Evolutionary conservation across 2,113 vertebrate species (phyloP), one percentile per base, ranked within the genome.

Genomic region (Phycodurus eques): DNA sequence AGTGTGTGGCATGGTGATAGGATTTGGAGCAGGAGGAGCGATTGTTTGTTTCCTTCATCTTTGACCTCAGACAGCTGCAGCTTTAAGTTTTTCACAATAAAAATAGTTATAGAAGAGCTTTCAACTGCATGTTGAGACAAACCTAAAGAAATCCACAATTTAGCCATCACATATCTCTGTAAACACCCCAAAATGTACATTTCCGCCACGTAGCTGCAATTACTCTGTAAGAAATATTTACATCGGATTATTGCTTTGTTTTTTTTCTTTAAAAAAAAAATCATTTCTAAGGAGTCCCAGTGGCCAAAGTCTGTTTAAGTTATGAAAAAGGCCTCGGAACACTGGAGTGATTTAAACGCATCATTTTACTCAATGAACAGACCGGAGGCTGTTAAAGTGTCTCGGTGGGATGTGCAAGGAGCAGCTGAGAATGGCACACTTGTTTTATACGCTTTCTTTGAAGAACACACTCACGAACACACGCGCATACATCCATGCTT

Each of bases 41-140:
- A 85, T 87, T 89, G 88, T 90, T 81, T 79, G 67, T 76, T n/a
- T 72, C 71, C 80, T 84, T 88, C 85, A 86, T 88, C 82, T 90
- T 79, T 89, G 90, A 90, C 88, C 87, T 82, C 67, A 62, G 76
- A 78, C 71, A 43, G 66, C 75, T 15, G 77, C 77, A 1, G 69
- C 77, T 83, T 80, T 70, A 70, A 43, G 35, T 59, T n/a, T 10
- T 22, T 3, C 20, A n/a, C 53, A 22, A 56, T 56, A 17, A 2
- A n/a, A n/a, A 19, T n/a, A n/a, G 53, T 8, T 51, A 7, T 19
- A 17, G 20, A 9, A 54, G 0, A 10, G 20, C 20, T n/a, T 54
- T 54, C 53, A 54, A n/a, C 53, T n/a, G 20, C 53, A 54, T 2
- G 20, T n/a, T 54, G 20, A n/a, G 9, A 51, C 15, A 19, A 49